Conservation (phyloP, 2,888 invertebrate genomes). For the Pollenia amentaria region DNA sequence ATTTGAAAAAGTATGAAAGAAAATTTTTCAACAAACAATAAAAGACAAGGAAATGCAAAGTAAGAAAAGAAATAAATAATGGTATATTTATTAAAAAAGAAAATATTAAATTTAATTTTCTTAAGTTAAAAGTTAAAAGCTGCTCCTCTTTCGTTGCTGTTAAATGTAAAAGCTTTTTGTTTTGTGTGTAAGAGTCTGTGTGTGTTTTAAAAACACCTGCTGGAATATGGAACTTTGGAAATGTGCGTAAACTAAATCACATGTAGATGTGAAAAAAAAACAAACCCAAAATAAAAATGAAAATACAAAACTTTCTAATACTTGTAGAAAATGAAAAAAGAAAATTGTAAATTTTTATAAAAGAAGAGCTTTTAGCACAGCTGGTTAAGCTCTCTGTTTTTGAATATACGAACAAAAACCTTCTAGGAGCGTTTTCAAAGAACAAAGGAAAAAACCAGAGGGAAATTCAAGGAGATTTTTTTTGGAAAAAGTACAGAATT, state of each 20-base stretch:
- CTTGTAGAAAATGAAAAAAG: background rate
- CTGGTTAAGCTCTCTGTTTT: constrained; percentile 65
- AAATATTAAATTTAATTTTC: background rate
- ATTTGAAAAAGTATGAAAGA: background rate
- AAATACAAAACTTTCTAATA: constrained; percentile 32
- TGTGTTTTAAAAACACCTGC: constrained; percentile 72
- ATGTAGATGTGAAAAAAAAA: constrained; percentile 65
- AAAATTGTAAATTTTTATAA: constrained; percentile 16
- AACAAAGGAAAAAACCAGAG: no score
- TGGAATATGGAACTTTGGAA: constrained; percentile 77
- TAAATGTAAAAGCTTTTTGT: constrained; percentile 16
- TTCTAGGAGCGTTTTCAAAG: constrained; percentile 7
- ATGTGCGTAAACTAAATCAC: constrained; percentile 69
- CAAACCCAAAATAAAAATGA: constrained; percentile 34
- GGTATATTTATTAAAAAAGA: background rate
- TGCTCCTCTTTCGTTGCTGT: background rate
- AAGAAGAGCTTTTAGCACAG: constrained; percentile 65
- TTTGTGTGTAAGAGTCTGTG: constrained; percentile 7
- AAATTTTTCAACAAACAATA: constrained; percentile 4
- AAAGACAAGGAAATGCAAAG: background rate
- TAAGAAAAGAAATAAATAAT: no score
- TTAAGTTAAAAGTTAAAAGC: no score
- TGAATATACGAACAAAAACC: background rate
- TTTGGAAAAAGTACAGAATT: no score
- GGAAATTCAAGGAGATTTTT: no score